Percentiles rank a stretch among this genome's conserved stretches.
phyloP scores from a whole-genome alignment of 2,888 invertebrate genomes.

The Calameuta idolon region DNA sequence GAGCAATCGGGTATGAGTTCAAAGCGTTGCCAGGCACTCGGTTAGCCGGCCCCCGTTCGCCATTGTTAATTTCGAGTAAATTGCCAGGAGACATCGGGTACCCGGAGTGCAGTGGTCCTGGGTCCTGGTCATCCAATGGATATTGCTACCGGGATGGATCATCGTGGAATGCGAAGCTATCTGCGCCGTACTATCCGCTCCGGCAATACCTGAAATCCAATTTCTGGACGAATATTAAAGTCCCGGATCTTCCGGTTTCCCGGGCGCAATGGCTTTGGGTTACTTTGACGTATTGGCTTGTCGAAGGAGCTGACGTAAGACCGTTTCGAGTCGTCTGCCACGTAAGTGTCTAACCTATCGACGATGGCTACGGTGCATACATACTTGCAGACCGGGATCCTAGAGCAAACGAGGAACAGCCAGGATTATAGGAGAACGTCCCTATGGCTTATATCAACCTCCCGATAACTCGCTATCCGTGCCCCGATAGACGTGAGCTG shows the following conservation, averaged over 20 bases:
- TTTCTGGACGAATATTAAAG: conserved; percentile 35
- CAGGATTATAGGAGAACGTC: neutral
- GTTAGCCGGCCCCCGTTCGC: neutral
- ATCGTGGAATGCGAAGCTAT: neutral
- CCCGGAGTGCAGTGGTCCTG: neutral
- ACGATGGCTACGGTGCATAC: neutral
- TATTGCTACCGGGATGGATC: neutral
- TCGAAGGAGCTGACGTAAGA: conserved; percentile 24
- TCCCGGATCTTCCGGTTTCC: conserved; percentile 10
- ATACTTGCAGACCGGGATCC: neutral
- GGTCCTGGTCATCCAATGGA: neutral
- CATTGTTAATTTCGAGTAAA: neutral
- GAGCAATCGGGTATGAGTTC: neutral
- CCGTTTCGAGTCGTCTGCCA: neutral
- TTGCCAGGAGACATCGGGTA: neutral
- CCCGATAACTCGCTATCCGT: neutral
- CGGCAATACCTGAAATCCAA: conserved; percentile 18
- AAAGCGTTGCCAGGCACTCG: neutral
- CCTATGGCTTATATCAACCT: neutral
- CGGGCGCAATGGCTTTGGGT: conserved; percentile 9
- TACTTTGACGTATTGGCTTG: conserved; percentile 39
- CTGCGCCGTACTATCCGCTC: conserved; percentile 23
- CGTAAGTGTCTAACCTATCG: neutral
- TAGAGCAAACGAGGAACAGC: neutral
- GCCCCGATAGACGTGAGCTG: neutral